Conservation (phyloP, 2,113 vertebrate genomes). For the Sisor rabdophorus region DNA sequence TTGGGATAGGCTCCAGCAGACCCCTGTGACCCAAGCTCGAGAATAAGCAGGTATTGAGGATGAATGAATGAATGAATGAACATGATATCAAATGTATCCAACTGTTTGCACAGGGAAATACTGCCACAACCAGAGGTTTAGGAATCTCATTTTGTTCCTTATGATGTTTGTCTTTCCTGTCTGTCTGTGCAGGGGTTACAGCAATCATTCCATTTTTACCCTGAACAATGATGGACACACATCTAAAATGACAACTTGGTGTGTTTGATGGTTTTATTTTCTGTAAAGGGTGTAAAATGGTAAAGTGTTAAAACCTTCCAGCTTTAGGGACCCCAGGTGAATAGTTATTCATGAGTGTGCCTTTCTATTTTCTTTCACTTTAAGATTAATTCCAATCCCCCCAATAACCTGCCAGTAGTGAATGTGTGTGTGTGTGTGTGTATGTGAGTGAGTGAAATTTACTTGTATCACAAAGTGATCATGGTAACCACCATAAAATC, state of each 20-base stretch:
- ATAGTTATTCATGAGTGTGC: background rate
- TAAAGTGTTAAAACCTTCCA: background rate
- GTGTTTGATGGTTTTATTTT: background rate
- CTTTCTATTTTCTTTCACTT: background rate
- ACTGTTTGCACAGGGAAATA: background rate
- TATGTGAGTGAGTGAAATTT: background rate
- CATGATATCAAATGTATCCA: background rate
- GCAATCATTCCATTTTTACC: background rate
- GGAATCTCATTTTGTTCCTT: background rate
- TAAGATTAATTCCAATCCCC: background rate
- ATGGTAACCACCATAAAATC: too few relatives aligned
- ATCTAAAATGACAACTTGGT: background rate
- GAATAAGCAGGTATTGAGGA: too few relatives aligned
- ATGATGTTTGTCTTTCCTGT: too few relatives aligned
- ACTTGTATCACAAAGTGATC: background rate
- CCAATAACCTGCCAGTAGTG: too few relatives aligned
- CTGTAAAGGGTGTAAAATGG: conserved; percentile 9
- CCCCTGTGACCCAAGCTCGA: too few relatives aligned
- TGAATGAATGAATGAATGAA: too few relatives aligned
- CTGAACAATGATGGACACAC: background rate
- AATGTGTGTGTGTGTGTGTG: background rate
- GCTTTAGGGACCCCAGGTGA: background rate
- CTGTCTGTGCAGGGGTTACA: too few relatives aligned
- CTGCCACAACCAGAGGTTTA: background rate
- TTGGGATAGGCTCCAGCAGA: too few relatives aligned